phyloP scores from a whole-genome alignment of 2,888 invertebrate genomes.

The Timandra comae region DNA sequence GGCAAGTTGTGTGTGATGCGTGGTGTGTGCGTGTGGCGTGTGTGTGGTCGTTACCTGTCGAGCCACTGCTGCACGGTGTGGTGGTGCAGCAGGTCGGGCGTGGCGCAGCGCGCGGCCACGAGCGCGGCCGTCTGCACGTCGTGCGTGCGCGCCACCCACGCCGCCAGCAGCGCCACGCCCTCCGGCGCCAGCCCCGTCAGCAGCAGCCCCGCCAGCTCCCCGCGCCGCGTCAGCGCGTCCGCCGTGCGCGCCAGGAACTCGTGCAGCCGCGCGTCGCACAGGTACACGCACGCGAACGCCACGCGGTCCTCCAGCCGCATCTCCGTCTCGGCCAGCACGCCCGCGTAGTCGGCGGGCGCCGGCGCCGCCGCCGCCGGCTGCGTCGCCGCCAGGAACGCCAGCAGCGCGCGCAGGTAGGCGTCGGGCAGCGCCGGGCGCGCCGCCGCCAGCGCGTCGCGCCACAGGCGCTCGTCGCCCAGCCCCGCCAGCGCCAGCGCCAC shows the following conservation, averaged over 20 bases:
- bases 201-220: constrained; percentile 89
- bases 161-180: constrained; percentile 88
- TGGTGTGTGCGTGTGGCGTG: neutral
- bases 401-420: constrained; percentile 93
- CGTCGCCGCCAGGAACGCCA: constrained; percentile 83
- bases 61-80: constrained; percentile 83
- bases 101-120: constrained; percentile 87
- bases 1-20: neutral
- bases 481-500: constrained; percentile 79
- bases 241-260: constrained; percentile 86
- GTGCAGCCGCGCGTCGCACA: constrained; percentile 86
- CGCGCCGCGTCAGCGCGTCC: constrained; percentile 82
- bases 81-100: constrained; percentile 81
- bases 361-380: constrained; percentile 39
- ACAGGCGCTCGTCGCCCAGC: constrained; percentile 89
- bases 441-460: constrained; percentile 87
- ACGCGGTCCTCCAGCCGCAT: constrained; percentile 92
- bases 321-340: constrained; percentile 80
- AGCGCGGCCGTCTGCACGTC: constrained; percentile 95
- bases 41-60: constrained; percentile 62
- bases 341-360: constrained; percentile 30
- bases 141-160: constrained; percentile 89
- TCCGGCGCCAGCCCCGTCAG: constrained; percentile 87
- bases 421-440: constrained; percentile 89
- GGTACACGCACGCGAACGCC: constrained; percentile 92